phyloP scores from a whole-genome alignment of 1,140 invertebrate genomes.

The Lutraria rhynchaena region DNA sequence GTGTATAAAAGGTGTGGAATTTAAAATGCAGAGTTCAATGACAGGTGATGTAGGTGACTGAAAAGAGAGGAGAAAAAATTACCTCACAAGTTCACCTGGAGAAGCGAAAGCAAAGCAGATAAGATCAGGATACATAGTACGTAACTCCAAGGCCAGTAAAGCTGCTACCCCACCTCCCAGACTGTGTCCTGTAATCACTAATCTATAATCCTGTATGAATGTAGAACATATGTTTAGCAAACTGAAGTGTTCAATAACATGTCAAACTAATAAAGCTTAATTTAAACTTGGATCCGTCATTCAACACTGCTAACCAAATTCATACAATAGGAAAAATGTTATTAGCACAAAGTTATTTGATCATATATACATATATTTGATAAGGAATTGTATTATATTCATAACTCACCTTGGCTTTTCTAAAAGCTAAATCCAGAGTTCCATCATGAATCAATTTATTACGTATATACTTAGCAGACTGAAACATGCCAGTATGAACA shows the following conservation, averaged over 20 bases:
- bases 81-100: constrained; percentile 91
- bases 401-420: constrained; percentile 65
- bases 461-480: constrained; percentile 90
- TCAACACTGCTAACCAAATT: too few relatives aligned
- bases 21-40: too few relatives aligned
- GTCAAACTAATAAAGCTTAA: too few relatives aligned
- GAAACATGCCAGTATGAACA: constrained; percentile 94
- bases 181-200: constrained; percentile 94
- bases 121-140: constrained; percentile 89
- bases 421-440: constrained; percentile 75
- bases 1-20: too few relatives aligned
- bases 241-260: not conserved
- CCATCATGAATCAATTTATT: constrained; percentile 86
- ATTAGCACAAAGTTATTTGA: too few relatives aligned
- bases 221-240: too few relatives aligned
- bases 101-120: constrained; percentile 93
- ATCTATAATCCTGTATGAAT: constrained; percentile 85
- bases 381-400: too few relatives aligned
- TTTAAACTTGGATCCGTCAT: too few relatives aligned
- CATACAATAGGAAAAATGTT: too few relatives aligned
- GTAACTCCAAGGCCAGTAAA: constrained; percentile 92
- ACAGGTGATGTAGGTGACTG: too few relatives aligned
- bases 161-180: constrained; percentile 94
- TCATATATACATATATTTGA: too few relatives aligned
- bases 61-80: too few relatives aligned